phyloP scores from a whole-genome alignment of 2,797 vertebrate genomes.

The Crenichthys baileyi region DNA sequence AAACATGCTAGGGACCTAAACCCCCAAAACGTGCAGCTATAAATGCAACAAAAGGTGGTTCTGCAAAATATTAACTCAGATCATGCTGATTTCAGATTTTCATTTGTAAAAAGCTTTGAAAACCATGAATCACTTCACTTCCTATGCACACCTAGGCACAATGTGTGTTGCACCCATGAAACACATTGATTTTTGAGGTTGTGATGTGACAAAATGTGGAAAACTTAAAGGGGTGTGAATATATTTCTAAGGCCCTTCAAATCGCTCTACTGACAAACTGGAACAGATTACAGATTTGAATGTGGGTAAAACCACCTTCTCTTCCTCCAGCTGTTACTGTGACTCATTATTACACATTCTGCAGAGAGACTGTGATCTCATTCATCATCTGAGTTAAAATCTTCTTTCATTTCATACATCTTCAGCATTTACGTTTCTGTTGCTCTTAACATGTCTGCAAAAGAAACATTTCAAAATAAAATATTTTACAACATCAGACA shows the following conservation, averaged over 20 bases:
- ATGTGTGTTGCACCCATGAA: not conserved
- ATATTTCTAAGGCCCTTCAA: not conserved
- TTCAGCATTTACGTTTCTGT: slow-evolving; percentile 19
- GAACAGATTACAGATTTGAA: not conserved
- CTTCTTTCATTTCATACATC: slow-evolving; percentile 49
- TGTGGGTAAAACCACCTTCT: not conserved
- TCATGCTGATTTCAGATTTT: not conserved
- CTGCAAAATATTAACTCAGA: not conserved
- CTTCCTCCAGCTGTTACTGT: not conserved
- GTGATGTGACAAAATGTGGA: not conserved
- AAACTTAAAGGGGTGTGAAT: not conserved
- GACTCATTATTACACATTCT: not conserved
- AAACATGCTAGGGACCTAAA: not conserved
- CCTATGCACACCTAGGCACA: not conserved
- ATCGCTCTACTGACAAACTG: not conserved
- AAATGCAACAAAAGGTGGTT: not conserved
- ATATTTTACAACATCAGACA: not conserved
- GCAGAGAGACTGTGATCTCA: not conserved
- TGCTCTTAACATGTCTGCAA: not conserved
- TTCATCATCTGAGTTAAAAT: slow-evolving; percentile 28
- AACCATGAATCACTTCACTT: not conserved
- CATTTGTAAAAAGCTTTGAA: not conserved
- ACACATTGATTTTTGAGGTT: not conserved
- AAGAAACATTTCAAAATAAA: not conserved
- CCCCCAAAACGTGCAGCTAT: not conserved